Evolutionary conservation across 1,140 invertebrate genomes (phyloP).

Genomic region (Drosophila elegans): DNA sequence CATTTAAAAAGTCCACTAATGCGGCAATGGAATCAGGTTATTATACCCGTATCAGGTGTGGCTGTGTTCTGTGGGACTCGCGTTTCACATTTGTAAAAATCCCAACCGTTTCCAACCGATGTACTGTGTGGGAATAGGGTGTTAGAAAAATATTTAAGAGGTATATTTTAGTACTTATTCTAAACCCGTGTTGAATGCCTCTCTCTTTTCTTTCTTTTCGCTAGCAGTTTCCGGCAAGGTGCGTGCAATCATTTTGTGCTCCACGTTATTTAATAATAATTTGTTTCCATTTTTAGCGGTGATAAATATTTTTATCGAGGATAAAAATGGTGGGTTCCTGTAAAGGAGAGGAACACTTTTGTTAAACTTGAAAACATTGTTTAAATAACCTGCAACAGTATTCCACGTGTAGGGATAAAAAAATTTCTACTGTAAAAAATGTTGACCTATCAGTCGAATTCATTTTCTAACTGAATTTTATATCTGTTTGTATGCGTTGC

Average conservation of each 20-base stretch:
- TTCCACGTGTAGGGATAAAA: no score
- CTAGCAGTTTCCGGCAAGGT: conserved; percentile 23
- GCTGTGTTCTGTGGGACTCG: no score
- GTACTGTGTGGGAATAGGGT: no score
- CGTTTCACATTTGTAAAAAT: no score
- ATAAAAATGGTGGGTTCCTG: conserved; percentile 2
- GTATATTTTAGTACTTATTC: background rate
- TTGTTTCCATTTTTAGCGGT: background rate
- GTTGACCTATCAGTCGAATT: background rate
- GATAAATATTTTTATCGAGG: background rate
- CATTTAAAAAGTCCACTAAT: no score
- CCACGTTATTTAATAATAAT: background rate
- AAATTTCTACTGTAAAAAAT: background rate
- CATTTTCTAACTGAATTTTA: background rate
- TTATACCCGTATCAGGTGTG: no score
- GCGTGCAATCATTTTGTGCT: background rate
- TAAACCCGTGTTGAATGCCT: background rate
- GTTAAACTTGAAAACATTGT: background rate
- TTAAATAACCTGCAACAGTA: background rate
- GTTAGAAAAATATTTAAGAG: background rate
- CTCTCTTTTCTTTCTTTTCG: conserved; percentile 17
- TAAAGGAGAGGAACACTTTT: background rate
- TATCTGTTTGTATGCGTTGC: background rate
- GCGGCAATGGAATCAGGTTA: no score
- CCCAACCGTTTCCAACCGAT: no score